These are phyloP conservation scores for Bathynomus jamesi DNA, from an alignment of 1,140 invertebrate genomes.

Conservation along the genomic window DNA sequence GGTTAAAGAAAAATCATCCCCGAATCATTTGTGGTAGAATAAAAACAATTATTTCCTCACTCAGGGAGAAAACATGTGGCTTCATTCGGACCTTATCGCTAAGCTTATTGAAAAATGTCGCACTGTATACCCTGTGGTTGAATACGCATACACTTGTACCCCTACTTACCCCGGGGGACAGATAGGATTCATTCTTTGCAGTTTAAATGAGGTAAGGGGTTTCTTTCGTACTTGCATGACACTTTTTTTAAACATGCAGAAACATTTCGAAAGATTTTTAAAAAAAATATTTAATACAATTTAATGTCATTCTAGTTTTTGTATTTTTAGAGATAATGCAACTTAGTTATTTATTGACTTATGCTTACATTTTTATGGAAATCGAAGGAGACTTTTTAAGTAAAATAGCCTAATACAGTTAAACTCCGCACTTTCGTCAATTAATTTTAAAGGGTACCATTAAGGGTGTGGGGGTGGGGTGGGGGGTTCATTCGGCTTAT, in stretches of 20 bases:
- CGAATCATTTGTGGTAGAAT: too few relatives aligned
- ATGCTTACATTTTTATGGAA: neutral
- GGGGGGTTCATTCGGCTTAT: too few relatives aligned
- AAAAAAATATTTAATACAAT: neutral
- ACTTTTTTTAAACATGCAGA: neutral
- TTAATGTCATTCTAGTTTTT: neutral
- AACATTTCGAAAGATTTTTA: neutral
- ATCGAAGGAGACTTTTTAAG: too few relatives aligned
- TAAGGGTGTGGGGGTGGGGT: too few relatives aligned
- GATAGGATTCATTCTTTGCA: constrained; percentile 87
- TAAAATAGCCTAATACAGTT: too few relatives aligned
- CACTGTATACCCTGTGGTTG: constrained; percentile 63
- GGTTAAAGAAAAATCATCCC: too few relatives aligned
- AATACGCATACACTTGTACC: constrained; percentile 73
- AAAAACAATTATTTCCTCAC: too few relatives aligned
- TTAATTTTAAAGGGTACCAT: too few relatives aligned
- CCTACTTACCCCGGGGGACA: constrained; percentile 94
- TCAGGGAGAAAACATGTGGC: constrained; percentile 87
- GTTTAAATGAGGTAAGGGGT: constrained; percentile 49
- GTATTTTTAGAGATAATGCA: too few relatives aligned
- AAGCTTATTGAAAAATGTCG: constrained; percentile 60
- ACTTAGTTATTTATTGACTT: neutral
- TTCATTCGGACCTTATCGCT: constrained; percentile 65
- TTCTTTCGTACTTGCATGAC: neutral
- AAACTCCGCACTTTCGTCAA: too few relatives aligned